Base-by-base conservation (phyloP, 2,113 vertebrate species). In the Lepisosteus oculatus region DNA sequence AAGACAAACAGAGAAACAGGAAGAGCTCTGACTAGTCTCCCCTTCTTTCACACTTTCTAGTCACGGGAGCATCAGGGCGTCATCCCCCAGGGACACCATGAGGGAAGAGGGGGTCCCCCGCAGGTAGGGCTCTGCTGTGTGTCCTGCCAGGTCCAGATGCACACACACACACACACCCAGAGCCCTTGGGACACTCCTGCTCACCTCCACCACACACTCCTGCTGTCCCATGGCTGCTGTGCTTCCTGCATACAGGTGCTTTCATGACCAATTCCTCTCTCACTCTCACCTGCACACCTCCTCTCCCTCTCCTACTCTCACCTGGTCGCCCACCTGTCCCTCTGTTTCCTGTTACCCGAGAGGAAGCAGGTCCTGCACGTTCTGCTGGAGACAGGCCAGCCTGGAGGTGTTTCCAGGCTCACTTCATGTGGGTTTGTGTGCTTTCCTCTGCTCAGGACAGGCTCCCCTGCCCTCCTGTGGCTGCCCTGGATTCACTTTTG, bases 151-250 rank as follows among this genome's bases (percentile, higher is more conserved):
- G 44, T 42, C 44, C 65, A 2, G 12, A 45, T 44, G 51, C 65
- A 45, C n/a, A 13, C 51, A 17, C n/a, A 13, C 51, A 17, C 57
- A n/a, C 69, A 11, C 14, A 13, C 14, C 47, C 42, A 4, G 8
- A 68, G 55, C 51, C 47, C 72, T 55, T 64, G 6, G 55, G 65
- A 64, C 62, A 71, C 42, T 67, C 78, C 69, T 78, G 67, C 54
- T 79, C 68, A 56, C 69, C 42, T 64, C 59, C 68, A 56, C 9
- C 4, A 72, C 68, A 47, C 6, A 45, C 15, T 4, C 4, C 51
- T 44, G 11, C 12, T 68, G n/a, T n/a, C n/a, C 13, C 43, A 17
- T 14, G 17, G 8, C 3, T 65, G 11, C 51, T 14, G 15, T n/a
- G 3, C 12, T 43, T 55, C 3, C 11, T 65, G n/a, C 59, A 8